Conservation (phyloP, 2,888 invertebrate species). For the Xestia xanthographa region DNA sequence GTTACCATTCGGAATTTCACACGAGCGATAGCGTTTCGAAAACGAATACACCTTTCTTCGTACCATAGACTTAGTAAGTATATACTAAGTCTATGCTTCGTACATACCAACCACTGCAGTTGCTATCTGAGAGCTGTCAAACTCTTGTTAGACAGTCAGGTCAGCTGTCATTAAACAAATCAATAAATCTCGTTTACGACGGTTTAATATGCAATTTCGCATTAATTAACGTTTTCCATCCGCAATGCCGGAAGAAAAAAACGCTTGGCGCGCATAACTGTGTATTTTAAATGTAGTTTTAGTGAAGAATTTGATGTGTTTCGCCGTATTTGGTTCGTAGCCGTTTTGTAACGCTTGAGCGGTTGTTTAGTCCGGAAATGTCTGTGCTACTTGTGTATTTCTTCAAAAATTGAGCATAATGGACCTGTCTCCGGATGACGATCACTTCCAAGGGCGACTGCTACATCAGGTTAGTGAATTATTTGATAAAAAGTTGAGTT, state of each 20-base stretch:
- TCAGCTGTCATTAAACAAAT: constrained; percentile 64
- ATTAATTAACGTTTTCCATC: constrained; percentile 51
- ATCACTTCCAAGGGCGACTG: constrained; percentile 94
- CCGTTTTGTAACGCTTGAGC: constrained; percentile 81
- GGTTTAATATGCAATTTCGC: constrained; percentile 45
- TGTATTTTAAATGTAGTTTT: constrained; percentile 49
- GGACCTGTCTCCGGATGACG: constrained; percentile 95
- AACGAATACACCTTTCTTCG: constrained; percentile 1
- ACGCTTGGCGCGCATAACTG: constrained; percentile 7
- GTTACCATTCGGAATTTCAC: neutral
- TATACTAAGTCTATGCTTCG: too few relatives aligned
- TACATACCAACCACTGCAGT: too few relatives aligned
- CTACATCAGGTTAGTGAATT: constrained; percentile 92
- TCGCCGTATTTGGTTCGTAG: constrained; percentile 46
- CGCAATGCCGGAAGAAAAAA: constrained; percentile 46
- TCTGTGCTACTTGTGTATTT: constrained; percentile 73
- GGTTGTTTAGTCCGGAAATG: constrained; percentile 80
- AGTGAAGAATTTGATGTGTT: constrained; percentile 36
- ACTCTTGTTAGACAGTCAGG: constrained; percentile 22
- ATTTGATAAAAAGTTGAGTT: constrained; percentile 25
- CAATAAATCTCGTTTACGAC: constrained; percentile 54
- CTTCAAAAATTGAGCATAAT: constrained; percentile 76
- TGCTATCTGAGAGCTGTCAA: constrained; percentile 54
- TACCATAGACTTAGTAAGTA: too few relatives aligned
- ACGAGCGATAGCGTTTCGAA: constrained; percentile 5